Conservation (phyloP, 2,113 vertebrate genomes). For the Sceloporus tristichus region DNA sequence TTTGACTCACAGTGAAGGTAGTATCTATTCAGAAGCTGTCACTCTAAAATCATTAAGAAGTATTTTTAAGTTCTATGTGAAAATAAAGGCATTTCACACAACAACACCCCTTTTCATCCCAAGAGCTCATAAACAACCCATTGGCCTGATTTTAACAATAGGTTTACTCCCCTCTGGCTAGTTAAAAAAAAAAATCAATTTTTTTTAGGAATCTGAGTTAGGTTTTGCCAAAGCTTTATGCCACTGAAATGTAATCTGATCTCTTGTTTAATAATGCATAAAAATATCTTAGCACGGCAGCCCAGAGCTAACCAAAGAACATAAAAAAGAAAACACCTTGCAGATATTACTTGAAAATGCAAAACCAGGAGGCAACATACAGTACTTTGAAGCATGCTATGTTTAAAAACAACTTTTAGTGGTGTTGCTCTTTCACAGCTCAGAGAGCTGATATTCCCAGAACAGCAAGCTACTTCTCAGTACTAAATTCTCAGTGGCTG, state of each 20-base stretch:
- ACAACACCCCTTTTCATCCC: too few species aligned
- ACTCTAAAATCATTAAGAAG: not conserved
- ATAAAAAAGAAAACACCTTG: not conserved
- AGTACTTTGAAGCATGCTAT: constrained; percentile 14
- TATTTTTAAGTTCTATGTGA: not conserved
- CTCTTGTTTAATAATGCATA: constrained; percentile 40
- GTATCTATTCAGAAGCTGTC: not conserved
- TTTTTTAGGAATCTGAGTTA: constrained; percentile 31
- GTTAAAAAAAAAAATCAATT: not conserved
- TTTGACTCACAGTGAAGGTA: not conserved
- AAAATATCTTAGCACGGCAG: constrained; percentile 27
- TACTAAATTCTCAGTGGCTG: not conserved
- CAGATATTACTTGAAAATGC: constrained; percentile 3
- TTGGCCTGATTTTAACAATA: not conserved
- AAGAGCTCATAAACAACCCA: not conserved
- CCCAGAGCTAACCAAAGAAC: constrained; percentile 13
- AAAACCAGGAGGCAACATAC: constrained; percentile 8
- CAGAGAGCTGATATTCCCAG: not conserved
- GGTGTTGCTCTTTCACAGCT: not conserved
- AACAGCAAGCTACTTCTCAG: not conserved
- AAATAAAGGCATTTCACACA: not conserved
- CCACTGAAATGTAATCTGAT: constrained; percentile 35
- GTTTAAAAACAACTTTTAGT: constrained; percentile 13
- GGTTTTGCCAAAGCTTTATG: constrained; percentile 30
- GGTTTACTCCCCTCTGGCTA: not conserved